Evolutionary conservation across 2,113 vertebrate species (phyloP), one percentile per base, ranked within the genome.

Genomic region (Thunnus maccoyii): DNA sequence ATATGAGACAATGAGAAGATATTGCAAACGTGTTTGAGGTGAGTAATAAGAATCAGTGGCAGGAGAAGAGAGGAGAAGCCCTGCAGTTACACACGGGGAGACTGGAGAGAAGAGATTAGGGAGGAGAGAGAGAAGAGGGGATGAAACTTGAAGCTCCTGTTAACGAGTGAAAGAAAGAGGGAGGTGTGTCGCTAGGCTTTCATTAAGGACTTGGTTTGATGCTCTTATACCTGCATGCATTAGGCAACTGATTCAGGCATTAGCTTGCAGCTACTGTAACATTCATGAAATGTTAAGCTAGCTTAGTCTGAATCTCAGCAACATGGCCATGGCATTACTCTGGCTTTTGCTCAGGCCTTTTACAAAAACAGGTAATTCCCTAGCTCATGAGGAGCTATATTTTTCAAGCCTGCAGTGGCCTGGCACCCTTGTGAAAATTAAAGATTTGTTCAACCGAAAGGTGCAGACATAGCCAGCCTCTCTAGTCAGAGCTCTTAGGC

Each of bases 391-490:
- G 65, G 16, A 80, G 69, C 48, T 14, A 12, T 74, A 32, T 72
- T 67, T 73, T 44, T 71, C n/a, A 10, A 68, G 46, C 63, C 75
- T 62, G 63, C 69, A 20, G 74, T 65, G 32, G 61, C 60, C 60
- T 25, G 44, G 61, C 56, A 25, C 66, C 56, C 47, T 57, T 20
- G 27, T 71, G 84, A 85, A 80, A 80, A 78, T 78, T 80, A 72
- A 80, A 87, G 80, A 89, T 84, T 66, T 84, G 75, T 62, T 87
- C 48, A 79, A 55, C 60, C 60, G 22, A 41, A 64, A 72, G 76
- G 22, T 75, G 60, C 77, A 55, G 77, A 44, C 25, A 25, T 54
- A 50, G n/a, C 52, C 32, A 47, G 58, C 12, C 16, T 48, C 65
- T 65, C 9, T 1, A n/a, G 20, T 77, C 46, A 6, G 13, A 50